phyloP scores from a whole-genome alignment of 2,113 vertebrate species.

The Takifugu bimaculatus region DNA sequence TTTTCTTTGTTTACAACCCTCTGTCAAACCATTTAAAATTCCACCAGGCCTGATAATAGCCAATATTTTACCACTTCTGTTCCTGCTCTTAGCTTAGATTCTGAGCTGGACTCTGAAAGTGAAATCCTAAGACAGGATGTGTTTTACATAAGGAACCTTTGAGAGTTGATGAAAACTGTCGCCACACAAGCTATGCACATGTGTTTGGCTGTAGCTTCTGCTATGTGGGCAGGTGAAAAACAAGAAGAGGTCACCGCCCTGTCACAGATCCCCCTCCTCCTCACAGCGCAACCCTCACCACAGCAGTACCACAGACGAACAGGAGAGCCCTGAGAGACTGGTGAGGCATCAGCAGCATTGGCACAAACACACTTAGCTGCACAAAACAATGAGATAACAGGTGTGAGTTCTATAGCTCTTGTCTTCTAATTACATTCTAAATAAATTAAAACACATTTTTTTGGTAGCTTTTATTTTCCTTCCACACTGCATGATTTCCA shows the following conservation, averaged over 20 bases:
- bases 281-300: conserved; percentile 60
- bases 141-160: too few species aligned
- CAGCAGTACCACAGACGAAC: conserved; percentile 66
- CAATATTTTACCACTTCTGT: too few species aligned
- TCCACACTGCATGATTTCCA: too few species aligned
- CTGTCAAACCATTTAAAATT: too few species aligned
- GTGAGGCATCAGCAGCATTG: conserved; percentile 44
- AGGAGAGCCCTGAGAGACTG: conserved; percentile 75
- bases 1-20: too few species aligned
- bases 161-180: background rate
- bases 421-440: too few species aligned
- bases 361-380: background rate
- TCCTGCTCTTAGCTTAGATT: too few species aligned
- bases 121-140: too few species aligned
- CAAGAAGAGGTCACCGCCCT: conserved; percentile 67
- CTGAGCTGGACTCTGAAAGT: too few species aligned
- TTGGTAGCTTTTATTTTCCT: too few species aligned
- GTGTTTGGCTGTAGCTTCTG: background rate
- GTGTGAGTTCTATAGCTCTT: background rate
- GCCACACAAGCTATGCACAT: background rate
- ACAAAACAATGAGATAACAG: conserved; percentile 1
- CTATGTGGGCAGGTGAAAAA: conserved; percentile 67
- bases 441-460: too few species aligned
- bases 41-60: too few species aligned
- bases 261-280: conserved; percentile 55